A percentile compares a stretch with the other conserved stretches of the same genome.
phyloP scores from a whole-genome alignment of 2,797 vertebrate species.

The Distichodus sexfasciatus region DNA sequence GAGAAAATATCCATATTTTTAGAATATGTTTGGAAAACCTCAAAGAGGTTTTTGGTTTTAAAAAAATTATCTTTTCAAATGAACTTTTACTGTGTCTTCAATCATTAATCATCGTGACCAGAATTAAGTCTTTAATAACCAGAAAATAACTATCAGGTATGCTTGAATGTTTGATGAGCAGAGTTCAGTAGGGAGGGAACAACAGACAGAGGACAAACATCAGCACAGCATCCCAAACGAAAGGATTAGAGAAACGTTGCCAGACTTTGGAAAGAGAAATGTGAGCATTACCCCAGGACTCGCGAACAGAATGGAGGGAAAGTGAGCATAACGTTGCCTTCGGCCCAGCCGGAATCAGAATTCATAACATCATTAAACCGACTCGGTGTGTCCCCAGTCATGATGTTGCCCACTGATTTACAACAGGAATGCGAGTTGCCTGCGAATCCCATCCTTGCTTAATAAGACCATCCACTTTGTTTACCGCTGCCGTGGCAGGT shows the following conservation, averaged over 20 bases:
- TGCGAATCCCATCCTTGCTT: slow-evolving; percentile 53
- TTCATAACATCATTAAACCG: slow-evolving; percentile 67
- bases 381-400: slow-evolving; percentile 54
- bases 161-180: slow-evolving; percentile 58
- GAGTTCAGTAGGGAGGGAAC: not conserved
- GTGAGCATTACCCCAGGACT: slow-evolving; percentile 58
- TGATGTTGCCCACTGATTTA: slow-evolving; percentile 56
- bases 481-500: slow-evolving; percentile 45
- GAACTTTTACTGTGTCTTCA: too few relatives aligned
- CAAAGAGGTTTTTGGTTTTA: too few relatives aligned
- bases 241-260: slow-evolving; percentile 58
- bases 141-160: too few relatives aligned
- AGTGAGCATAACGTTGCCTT: slow-evolving; percentile 32
- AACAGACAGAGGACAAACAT: slow-evolving; percentile 59
- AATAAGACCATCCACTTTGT: slow-evolving; percentile 54
- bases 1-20: too few relatives aligned
- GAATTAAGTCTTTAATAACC: too few relatives aligned
- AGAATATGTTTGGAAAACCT: too few relatives aligned
- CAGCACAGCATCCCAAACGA: slow-evolving; percentile 54
- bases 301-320: slow-evolving; percentile 3
- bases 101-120: too few relatives aligned
- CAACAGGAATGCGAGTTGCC: slow-evolving; percentile 62
- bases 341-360: slow-evolving; percentile 52
- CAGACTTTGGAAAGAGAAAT: slow-evolving; percentile 55
- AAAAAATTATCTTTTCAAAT: too few relatives aligned